Conservation (phyloP, 1,140 invertebrate genomes). For the Camponotus vicinus region DNA sequence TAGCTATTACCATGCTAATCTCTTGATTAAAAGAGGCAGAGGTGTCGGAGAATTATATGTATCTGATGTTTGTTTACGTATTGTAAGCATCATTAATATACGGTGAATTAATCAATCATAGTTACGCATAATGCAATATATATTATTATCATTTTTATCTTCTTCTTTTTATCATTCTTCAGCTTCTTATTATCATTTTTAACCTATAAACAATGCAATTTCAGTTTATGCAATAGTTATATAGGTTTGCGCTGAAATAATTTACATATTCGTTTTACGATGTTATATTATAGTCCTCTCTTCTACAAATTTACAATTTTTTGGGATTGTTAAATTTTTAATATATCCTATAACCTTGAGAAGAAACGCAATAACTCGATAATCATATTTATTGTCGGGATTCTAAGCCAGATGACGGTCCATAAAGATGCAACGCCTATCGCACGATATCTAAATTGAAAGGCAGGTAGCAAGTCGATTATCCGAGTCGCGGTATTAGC, state of each 20-base stretch:
- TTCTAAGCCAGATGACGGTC: background rate
- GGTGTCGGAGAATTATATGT: background rate
- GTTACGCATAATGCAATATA: background rate
- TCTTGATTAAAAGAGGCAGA: background rate
- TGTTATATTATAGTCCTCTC: background rate
- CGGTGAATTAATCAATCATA: background rate
- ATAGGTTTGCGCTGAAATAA: constrained; percentile 1
- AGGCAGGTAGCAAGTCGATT: background rate
- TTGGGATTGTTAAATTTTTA: background rate
- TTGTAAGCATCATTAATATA: background rate
- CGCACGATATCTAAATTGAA: constrained; percentile 55
- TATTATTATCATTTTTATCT: background rate
- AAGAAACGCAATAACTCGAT: background rate
- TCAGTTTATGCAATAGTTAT: background rate
- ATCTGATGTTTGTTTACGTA: background rate
- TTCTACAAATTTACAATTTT: background rate
- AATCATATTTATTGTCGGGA: background rate
- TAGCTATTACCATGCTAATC: background rate
- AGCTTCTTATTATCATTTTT: background rate
- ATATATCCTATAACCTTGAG: background rate
- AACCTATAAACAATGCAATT: background rate
- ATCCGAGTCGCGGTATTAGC: constrained; percentile 43
- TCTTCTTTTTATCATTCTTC: too few relatives aligned
- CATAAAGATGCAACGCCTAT: constrained; percentile 29
- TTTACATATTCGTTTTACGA: background rate